A percentile compares a stretch with the other conserved stretches of the same genome.
These are phyloP conservation scores for Patagioenas fasciata DNA, from an alignment of 2,113 vertebrate species.

Conservation along the genomic window DNA sequence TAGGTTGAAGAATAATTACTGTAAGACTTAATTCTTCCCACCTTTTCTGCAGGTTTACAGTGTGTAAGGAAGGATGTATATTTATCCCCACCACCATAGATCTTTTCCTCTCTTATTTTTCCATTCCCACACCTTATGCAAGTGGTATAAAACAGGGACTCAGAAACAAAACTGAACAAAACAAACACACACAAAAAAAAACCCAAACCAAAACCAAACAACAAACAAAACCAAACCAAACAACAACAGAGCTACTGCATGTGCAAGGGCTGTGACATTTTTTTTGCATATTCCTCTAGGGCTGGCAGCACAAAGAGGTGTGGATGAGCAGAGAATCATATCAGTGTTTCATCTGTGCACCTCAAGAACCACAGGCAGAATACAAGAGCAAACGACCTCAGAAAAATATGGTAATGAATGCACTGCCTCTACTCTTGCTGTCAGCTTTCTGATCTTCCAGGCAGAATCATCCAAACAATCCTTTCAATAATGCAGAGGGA, in stretches of 20 bases:
- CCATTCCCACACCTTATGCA: neutral
- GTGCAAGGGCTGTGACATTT: neutral
- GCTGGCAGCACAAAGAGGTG: neutral
- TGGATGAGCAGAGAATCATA: neutral
- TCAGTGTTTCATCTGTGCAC: neutral
- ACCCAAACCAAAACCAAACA: too few species aligned
- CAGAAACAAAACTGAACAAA: too few species aligned
- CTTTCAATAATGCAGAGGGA: neutral
- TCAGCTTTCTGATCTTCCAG: neutral
- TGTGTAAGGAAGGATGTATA: neutral
- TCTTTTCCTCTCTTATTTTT: neutral
- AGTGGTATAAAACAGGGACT: neutral
- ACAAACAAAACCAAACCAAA: too few species aligned
- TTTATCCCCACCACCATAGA: neutral
- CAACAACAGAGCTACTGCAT: neutral
- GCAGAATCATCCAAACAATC: neutral
- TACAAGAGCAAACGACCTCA: neutral
- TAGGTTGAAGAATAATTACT: neutral
- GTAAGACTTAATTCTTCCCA: neutral
- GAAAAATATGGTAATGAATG: constrained; percentile 7
- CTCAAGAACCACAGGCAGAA: neutral
- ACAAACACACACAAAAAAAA: too few species aligned
- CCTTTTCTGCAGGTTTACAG: neutral
- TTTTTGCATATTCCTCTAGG: neutral
- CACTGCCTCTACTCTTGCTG: neutral